Evolutionary conservation across 2,888 invertebrate species (phyloP).

Genomic region (Diogma glabrata): DNA sequence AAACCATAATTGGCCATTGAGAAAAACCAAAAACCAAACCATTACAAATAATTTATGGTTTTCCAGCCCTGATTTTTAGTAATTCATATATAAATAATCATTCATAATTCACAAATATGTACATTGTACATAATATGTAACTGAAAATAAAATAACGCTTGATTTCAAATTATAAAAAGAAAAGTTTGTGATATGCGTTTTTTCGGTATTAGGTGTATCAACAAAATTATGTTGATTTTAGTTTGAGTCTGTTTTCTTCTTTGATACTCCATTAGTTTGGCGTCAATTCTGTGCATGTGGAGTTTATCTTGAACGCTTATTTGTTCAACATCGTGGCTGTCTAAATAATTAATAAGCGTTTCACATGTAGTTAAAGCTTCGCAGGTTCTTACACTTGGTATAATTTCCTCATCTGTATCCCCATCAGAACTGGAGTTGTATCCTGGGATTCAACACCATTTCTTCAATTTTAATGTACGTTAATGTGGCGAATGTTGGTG

Average conservation of each 20-base stretch:
- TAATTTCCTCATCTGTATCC: neutral
- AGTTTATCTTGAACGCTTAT: too few relatives aligned
- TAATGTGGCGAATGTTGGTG: neutral
- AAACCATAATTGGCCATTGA: too few relatives aligned
- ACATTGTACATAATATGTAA: too few relatives aligned
- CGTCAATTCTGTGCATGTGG: neutral
- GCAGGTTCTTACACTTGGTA: neutral
- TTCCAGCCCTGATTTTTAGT: too few relatives aligned
- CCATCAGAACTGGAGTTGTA: neutral
- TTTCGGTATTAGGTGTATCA: too few relatives aligned
- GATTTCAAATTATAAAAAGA: too few relatives aligned
- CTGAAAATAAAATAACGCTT: too few relatives aligned
- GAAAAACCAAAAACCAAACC: too few relatives aligned
- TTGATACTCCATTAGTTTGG: neutral
- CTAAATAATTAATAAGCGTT: constrained; percentile 1
- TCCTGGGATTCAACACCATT: neutral
- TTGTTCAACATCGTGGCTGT: neutral
- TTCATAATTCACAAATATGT: too few relatives aligned
- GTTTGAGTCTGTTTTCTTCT: neutral
- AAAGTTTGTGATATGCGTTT: too few relatives aligned
- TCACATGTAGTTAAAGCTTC: neutral
- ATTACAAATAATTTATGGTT: too few relatives aligned
- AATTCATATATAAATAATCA: too few relatives aligned
- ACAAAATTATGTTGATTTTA: neutral
- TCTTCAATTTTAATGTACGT: neutral